Evolutionary conservation across 1,140 invertebrate species (phyloP), one percentile per base, ranked within the genome.

Genomic region (Dryas iulia): DNA sequence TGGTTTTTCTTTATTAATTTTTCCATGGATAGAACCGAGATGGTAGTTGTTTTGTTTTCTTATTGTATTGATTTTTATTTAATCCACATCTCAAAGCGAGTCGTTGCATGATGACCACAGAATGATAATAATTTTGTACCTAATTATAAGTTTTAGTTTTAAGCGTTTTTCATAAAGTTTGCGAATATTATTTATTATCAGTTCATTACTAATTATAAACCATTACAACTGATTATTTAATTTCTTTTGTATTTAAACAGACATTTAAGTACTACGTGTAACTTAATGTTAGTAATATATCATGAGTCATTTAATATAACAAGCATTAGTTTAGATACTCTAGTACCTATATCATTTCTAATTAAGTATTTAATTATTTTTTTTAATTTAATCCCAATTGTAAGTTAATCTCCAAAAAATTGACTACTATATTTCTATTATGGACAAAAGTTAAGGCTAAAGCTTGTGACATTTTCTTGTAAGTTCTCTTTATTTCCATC

Each of bases 131-230:
- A 87, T 89, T 90, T 91, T 91, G 87, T 91, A 91, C 87, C 88
- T 91, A 89, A 89, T 86, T 33, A 79, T 90, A 89, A 89, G 84
- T 73, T 67, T 80, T 87, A 86, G 82, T 79, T 84, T 35, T 90
- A 90, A 89, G 87, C 79, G 81, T 89, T 86, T 84, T 83, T 89
- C 85, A 89, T 89, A 84, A 87, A 87, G 74, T 82, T 85, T 83
- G 79, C 83, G 80, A 89, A 87, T 87, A 89, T 91, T 91, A 89
- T 89, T 89, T 90, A 89, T 90, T 89, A 87, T 89, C 86, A 88
- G 86, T 90, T 89, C 86, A 91, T 88, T 89, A 88, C 83, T 83
- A 84, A 86, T 81, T 87, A 86, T 87, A 83, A 87, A 89, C 82
- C 84, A 88, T 88, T 88, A 80, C 89, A 89, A 73, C 80, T 84